phyloP scores from a whole-genome alignment of 2,113 vertebrate species.

The Panurus biarmicus region DNA sequence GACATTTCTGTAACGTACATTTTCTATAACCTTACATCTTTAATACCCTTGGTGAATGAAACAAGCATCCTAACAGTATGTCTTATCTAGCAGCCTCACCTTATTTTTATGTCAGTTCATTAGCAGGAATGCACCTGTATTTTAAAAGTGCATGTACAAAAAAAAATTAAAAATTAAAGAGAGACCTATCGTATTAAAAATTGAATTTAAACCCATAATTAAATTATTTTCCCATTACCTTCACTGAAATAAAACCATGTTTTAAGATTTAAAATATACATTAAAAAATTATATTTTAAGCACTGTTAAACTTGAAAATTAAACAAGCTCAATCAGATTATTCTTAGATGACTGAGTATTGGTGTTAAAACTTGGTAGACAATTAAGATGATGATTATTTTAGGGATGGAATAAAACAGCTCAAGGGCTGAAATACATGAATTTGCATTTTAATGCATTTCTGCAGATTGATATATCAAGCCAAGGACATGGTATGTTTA shows the following conservation, averaged over 20 bases:
- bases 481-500: not conserved
- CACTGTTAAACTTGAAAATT: not conserved
- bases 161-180: not conserved
- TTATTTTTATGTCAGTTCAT: not conserved
- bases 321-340: not conserved
- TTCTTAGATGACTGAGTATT: not conserved
- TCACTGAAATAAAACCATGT: not conserved
- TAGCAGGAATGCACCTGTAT: not conserved
- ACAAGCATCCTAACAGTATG: not conserved
- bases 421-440: not conserved
- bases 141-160: not conserved
- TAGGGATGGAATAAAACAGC: not conserved
- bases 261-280: not conserved
- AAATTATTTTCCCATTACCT: not conserved
- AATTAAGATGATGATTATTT: not conserved
- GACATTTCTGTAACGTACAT: not conserved
- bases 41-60: not conserved
- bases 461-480: not conserved
- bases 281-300: not conserved
- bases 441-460: constrained; percentile 49
- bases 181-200: not conserved
- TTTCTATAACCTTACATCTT: not conserved
- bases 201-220: not conserved
- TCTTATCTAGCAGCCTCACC: not conserved
- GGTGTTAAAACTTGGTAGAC: not conserved